phyloP scores from a whole-genome alignment of 2,113 vertebrate species.

The Pipa parva region DNA sequence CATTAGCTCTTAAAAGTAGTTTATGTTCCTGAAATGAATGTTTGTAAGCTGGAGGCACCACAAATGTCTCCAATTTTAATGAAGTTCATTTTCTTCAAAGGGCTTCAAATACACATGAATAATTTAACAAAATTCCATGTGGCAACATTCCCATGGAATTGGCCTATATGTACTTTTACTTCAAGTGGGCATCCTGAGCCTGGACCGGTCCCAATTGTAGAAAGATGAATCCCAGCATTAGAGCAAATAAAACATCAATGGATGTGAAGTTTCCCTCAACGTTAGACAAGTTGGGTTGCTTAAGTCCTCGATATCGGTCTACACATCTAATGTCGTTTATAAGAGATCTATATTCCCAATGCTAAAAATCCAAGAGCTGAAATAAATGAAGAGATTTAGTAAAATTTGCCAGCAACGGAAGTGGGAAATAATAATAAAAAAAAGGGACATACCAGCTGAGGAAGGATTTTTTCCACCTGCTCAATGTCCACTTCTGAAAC shows the following conservation, averaged over 20 bases:
- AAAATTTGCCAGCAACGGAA: not conserved
- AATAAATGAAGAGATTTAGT: not conserved
- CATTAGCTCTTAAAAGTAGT: conserved; percentile 7
- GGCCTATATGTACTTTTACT: too few relatives aligned
- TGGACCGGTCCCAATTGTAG: too few relatives aligned
- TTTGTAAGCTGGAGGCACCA: not conserved
- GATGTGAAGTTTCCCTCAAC: too few relatives aligned
- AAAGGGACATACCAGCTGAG: conserved; percentile 60
- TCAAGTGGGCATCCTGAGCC: too few relatives aligned
- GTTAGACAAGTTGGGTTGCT: too few relatives aligned
- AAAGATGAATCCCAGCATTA: too few relatives aligned
- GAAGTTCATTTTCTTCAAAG: not conserved
- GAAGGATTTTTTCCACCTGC: conserved; percentile 69
- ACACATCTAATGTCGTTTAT: too few relatives aligned
- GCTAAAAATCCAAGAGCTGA: conserved; percentile 71
- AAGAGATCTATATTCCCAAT: not conserved
- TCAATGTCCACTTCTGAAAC: conserved; percentile 51
- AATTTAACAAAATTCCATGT: not conserved
- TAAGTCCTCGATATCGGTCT: too few relatives aligned
- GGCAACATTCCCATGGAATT: not conserved
- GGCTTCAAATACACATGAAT: not conserved
- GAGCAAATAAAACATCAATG: too few relatives aligned
- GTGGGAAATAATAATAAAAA: not conserved
- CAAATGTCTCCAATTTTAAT: not conserved
- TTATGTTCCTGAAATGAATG: not conserved